Conservation (phyloP, 1,140 invertebrate species). For the Cyphomyrmex costatus region DNA sequence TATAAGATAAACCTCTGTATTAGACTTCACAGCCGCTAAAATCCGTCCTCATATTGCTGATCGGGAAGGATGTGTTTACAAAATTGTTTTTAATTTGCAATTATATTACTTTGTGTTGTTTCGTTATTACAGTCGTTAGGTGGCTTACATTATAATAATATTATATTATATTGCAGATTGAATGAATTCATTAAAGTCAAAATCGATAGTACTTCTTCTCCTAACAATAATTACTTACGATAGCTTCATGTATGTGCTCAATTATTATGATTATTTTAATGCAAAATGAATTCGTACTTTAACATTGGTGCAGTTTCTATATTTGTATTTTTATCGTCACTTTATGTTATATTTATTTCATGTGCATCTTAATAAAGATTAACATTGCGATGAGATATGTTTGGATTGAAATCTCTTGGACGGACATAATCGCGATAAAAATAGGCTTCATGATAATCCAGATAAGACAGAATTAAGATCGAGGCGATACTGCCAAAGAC, state of each 20-base stretch:
- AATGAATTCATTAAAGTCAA: conserved; percentile 12
- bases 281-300: background rate
- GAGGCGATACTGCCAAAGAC: background rate
- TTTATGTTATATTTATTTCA: conserved; percentile 12
- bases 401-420: background rate
- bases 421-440: background rate
- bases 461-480: conserved; percentile 1
- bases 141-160: background rate
- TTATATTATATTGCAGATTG: background rate
- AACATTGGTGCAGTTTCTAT: background rate
- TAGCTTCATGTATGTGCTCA: background rate
- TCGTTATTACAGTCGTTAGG: background rate
- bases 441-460: conserved; percentile 12
- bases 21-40: conserved; percentile 31
- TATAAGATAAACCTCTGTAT: background rate
- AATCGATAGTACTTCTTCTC: background rate
- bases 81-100: background rate
- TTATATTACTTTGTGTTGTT: background rate
- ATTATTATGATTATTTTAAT: conserved; percentile 24
- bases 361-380: background rate
- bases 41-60: conserved; percentile 8
- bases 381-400: conserved; percentile 2
- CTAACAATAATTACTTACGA: background rate
- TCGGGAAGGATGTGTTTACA: background rate
- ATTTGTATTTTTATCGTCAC: background rate